Percentiles rank a stretch among this genome's conserved stretches.
Conservation (phyloP, 2,888 invertebrate genomes). For the Scrobipalpa atriplicella region DNA sequence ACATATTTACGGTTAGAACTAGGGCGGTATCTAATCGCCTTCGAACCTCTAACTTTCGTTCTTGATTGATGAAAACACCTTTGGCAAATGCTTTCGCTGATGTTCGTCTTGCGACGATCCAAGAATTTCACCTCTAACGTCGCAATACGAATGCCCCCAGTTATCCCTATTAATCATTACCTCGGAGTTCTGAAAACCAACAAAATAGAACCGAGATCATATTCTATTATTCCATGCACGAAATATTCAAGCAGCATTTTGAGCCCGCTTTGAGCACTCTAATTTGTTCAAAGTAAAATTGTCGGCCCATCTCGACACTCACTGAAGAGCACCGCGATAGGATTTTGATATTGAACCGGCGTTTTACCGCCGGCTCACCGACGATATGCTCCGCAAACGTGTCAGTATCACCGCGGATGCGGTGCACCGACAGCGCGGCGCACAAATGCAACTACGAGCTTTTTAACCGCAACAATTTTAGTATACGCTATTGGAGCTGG, state of each 20-base stretch:
- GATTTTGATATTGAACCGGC: conserved; percentile 50
- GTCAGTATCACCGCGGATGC: conserved; percentile 59
- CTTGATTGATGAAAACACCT: conserved; percentile 82
- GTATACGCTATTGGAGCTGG: conserved; percentile 87
- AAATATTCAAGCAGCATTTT: conserved; percentile 68
- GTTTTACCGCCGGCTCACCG: conserved; percentile 53
- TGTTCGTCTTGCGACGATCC: conserved; percentile 83
- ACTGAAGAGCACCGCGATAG: conserved; percentile 50
- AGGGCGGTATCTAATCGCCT: conserved; percentile 87
- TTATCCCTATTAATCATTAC: conserved; percentile 85
- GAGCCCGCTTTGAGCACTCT: conserved; percentile 78
- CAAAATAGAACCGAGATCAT: conserved; percentile 84
- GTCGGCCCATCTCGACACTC: conserved; percentile 58
- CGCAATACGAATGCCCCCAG: conserved; percentile 85
- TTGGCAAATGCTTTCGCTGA: conserved; percentile 87
- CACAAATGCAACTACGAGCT: conserved; percentile 60
- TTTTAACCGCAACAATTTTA: conserved; percentile 85
- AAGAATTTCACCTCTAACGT: conserved; percentile 86
- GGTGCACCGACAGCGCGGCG: conserved; percentile 74
- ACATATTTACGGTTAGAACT: conserved; percentile 86
- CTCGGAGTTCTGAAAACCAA: conserved; percentile 83
- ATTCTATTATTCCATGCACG: conserved; percentile 22
- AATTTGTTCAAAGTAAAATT: conserved; percentile 86
- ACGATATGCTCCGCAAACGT: conserved; percentile 55
- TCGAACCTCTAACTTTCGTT: conserved; percentile 87